Percentiles rank a stretch among this genome's conserved stretches.
Conservation (phyloP, 2,888 invertebrate species). For the Anthophora plumipes region DNA sequence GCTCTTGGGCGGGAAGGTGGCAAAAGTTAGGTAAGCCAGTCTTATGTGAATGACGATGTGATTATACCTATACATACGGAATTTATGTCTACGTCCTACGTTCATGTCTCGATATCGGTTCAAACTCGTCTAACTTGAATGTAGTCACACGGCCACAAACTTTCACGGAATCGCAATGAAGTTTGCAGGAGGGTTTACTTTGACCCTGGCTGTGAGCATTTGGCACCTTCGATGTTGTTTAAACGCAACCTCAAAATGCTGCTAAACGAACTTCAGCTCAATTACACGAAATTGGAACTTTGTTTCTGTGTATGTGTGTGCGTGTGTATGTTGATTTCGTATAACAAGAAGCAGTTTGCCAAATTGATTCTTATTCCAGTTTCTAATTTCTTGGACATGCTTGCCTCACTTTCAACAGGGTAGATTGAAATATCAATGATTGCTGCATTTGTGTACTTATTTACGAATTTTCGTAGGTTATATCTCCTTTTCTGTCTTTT, state of each 20-base stretch:
- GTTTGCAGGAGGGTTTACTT: slow-evolving; percentile 62
- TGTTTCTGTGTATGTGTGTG: background rate
- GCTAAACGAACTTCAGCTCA: slow-evolving; percentile 49
- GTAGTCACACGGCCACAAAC: slow-evolving; percentile 54
- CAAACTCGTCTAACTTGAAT: slow-evolving; percentile 60
- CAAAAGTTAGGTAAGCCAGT: slow-evolving; percentile 31
- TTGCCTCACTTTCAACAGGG: too few species aligned
- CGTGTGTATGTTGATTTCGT: slow-evolving; percentile 11
- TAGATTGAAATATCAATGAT: too few species aligned
- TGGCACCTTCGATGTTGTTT: slow-evolving; percentile 56
- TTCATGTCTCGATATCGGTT: slow-evolving; percentile 57
- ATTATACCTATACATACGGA: slow-evolving; percentile 32
- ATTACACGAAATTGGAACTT: slow-evolving; percentile 28
- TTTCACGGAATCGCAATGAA: slow-evolving; percentile 49
- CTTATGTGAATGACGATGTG: slow-evolving; percentile 29
- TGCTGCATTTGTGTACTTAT: too few species aligned
- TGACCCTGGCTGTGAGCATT: slow-evolving; percentile 67
- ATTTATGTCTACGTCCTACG: slow-evolving; percentile 52
- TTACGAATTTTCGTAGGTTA: too few species aligned
- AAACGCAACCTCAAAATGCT: slow-evolving; percentile 54
- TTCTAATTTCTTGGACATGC: background rate
- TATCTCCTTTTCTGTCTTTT: too few species aligned
- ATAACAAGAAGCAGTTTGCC: slow-evolving; percentile 19
- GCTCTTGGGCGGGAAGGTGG: background rate
- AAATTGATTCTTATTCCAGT: slow-evolving; percentile 20